Conservation (phyloP, 2,797 vertebrate species). For the Gymnodraco acuticeps region DNA sequence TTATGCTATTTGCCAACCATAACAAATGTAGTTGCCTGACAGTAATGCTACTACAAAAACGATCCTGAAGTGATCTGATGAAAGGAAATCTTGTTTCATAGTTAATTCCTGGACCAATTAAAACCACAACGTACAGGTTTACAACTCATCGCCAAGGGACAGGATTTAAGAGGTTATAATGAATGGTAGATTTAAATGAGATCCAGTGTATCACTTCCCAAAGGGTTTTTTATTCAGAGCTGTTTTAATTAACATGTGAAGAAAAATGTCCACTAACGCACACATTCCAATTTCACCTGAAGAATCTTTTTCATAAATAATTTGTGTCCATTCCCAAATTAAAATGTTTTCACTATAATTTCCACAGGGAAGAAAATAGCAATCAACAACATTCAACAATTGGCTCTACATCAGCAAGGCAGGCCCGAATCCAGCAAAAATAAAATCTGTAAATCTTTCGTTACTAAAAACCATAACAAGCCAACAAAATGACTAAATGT, state of each 20-base stretch:
- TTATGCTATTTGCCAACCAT: not conserved
- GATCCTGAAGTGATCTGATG: not conserved
- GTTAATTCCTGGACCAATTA: not conserved
- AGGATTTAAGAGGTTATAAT: not conserved
- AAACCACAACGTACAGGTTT: not conserved
- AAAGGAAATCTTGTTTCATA: too few species aligned
- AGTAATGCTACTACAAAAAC: not conserved
- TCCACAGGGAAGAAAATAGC: constrained; percentile 2
- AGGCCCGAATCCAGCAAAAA: too few species aligned
- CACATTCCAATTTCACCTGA: constrained; percentile 17
- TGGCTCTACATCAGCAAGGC: too few species aligned
- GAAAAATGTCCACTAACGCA: constrained; percentile 11
- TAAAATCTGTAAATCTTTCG: not conserved
- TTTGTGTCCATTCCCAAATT: constrained; percentile 5
- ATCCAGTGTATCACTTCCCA: constrained; percentile 1
- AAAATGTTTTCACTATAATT: not conserved
- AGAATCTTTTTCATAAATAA: not conserved
- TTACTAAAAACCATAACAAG: constrained; percentile 7
- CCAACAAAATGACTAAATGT: not conserved
- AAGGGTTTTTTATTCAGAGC: constrained; percentile 23
- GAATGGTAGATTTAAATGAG: constrained; percentile 13
- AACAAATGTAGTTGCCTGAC: not conserved
- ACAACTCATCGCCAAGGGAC: not conserved
- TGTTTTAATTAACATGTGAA: constrained; percentile 8
- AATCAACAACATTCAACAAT: not conserved